Base-by-base conservation (phyloP, 2,888 invertebrate species). In the Nipponacmea schrenckii region DNA sequence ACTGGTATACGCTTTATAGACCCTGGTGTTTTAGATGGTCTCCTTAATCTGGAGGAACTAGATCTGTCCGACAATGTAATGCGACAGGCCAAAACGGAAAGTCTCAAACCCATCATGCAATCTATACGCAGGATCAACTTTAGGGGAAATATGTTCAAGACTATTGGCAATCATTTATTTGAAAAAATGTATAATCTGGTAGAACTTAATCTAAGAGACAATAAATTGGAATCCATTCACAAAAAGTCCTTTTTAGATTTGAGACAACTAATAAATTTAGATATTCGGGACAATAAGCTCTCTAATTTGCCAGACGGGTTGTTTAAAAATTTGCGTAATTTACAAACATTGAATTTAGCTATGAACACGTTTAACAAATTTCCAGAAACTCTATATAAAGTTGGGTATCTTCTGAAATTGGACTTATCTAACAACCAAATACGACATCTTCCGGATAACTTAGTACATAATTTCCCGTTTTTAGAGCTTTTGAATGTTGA, bases 31-130 rank as follows among this genome's bases (percentile, higher is more conserved):
- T 73, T 79, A n/a, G 12, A 27, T 2, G 72, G 75, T 2, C 64
- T 76, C 1, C 62, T 56, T 4, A 70, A 68, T 17, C 68, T 79
- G 10, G 70, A 71, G 50, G 26, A 71, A 26, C 48, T 79, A 63
- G 72, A 73, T 63, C 64, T 79, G 14, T 77, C 77, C 14, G 45
- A 71, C 50, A 79, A 79, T 67, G 67, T 31, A 3, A 31, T 75
- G 56, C 12, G 69, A 20, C 15, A 10, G 8, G 64, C 73, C 27
- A 45, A 39, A 10, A 26, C 20, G 26, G 65, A 68, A 63, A 44
- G 64, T 45, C 71, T 75, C 12, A 27, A 68, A 39, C 71, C 73
- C 17, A 44, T 75, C 14, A 67, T 67, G 31, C 62, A 68, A 44
- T 62, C 70, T 31, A 27, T 75, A 17, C 68, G 71, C 24, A 62